Evolutionary conservation across 2,797 vertebrate genomes (phyloP), one percentile per base, ranked within the genome.

Genomic region (Neostethus bicornis): DNA sequence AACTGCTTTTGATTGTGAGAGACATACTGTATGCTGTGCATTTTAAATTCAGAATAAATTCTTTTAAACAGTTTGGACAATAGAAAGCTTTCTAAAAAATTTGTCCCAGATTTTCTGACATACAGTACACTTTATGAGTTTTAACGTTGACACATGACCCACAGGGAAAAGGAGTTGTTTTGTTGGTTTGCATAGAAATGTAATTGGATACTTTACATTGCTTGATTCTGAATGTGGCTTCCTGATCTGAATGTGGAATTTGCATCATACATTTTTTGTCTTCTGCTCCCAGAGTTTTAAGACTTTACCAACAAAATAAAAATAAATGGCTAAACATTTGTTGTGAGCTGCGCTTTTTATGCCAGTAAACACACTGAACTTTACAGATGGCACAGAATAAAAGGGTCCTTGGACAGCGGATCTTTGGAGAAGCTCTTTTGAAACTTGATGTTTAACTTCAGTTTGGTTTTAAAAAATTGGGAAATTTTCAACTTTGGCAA

Each of bases 391-490:
- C 31, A 34, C 8, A 24, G 24, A 54, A 24, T 38, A 16, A 37
- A 49, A 64, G 32, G 21, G 75, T 54, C 13, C n/a, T 5, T 37
- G 26, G 14, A 61, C 16, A 34, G 61, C 41, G 75, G 72, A 74
- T 2, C 1, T 32, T 49, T 54, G 66, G 35, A 77, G 62, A 73
- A 75, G 24, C 55, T 62, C 50, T 65, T 21, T 51, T 70, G 49
- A 49, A 5, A 65, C 44, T 70, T 52, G 55, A 35, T n/a, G n/a
- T 70, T 19, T 19, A 16, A 53, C 13, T 13, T 49, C 10, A 0
- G 35, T 32, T 49, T 76, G 47, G 39, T 37, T 49, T 63, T 43
- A 75, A 70, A 82, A 77, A 61, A 71, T 44, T 31, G 66, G 53
- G 50, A 34, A 61, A n/a, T n/a, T n/a, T n/a, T n/a, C n/a, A n/a